Conservation (phyloP, 2,113 vertebrate genomes). For the Passer montanus region DNA sequence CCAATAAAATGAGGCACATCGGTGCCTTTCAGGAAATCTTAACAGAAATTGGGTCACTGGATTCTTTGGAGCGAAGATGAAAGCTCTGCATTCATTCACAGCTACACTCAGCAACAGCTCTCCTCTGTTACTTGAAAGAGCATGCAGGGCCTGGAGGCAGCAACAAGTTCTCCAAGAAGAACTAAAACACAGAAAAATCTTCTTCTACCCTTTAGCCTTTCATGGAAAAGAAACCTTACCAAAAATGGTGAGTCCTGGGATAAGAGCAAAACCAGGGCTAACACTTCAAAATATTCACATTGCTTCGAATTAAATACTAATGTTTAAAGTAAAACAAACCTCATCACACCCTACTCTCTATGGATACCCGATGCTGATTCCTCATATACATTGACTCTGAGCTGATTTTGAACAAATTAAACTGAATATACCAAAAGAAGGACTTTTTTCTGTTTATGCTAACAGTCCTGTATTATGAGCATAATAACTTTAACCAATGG, state of each 20-base stretch:
- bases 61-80: not conserved
- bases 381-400: not conserved
- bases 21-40: not conserved
- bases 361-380: not conserved
- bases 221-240: not conserved
- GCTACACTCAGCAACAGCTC: not conserved
- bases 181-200: not conserved
- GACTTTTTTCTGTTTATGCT: not conserved
- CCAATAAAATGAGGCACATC: not conserved
- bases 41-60: not conserved
- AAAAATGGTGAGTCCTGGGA: not conserved
- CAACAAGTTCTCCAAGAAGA: not conserved
- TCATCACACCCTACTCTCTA: not conserved
- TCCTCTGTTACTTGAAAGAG: not conserved
- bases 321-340: not conserved
- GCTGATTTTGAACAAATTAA: not conserved
- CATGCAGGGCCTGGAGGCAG: not conserved
- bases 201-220: not conserved
- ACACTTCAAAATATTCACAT: not conserved
- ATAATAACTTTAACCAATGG: not conserved
- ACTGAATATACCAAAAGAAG: not conserved
- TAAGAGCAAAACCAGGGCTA: not conserved
- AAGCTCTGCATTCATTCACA: slow-evolving; percentile 2
- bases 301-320: not conserved
- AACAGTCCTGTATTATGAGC: not conserved